A percentile compares a stretch with the other conserved stretches of the same genome.
Conservation (phyloP, 2,797 vertebrate species). For the Urophycis tenuis region DNA sequence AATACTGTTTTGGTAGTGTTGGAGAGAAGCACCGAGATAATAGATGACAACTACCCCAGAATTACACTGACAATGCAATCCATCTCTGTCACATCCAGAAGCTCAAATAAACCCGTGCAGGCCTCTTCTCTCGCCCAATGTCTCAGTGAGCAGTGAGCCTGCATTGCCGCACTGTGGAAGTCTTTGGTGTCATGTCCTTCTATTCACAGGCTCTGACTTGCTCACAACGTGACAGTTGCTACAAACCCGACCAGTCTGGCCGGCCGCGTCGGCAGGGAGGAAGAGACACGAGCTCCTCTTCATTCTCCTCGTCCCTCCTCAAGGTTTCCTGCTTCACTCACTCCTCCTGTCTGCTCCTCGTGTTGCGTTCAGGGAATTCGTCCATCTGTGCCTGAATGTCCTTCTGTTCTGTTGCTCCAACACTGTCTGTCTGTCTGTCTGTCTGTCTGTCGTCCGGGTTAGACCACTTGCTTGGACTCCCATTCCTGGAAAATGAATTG, state of each 20-base stretch:
- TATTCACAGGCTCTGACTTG: not conserved
- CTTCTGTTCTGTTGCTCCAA: too few species aligned
- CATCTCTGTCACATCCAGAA: not conserved
- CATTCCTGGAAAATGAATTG: not conserved
- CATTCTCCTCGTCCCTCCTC: not conserved
- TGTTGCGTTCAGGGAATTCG: too few species aligned
- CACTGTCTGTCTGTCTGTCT: not conserved
- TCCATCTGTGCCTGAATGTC: not conserved
- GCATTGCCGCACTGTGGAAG: not conserved
- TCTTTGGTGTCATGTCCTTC: not conserved
- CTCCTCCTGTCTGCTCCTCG: too few species aligned
- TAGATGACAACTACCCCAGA: not conserved
- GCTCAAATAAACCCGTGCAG: not conserved
- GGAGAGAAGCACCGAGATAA: not conserved
- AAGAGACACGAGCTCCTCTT: not conserved
- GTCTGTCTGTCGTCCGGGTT: not conserved
- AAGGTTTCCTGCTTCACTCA: not conserved
- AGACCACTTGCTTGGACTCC: slow-evolving; percentile 6
- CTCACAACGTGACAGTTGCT: not conserved
- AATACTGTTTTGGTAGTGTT: not conserved
- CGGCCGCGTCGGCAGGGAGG: not conserved
- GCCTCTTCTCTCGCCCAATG: not conserved
- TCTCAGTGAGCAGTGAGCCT: not conserved
- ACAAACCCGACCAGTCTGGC: not conserved
- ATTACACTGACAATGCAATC: not conserved